Evolutionary conservation across 2,797 vertebrate species (phyloP).

Genomic region (Poeciliopsis presidionis): DNA sequence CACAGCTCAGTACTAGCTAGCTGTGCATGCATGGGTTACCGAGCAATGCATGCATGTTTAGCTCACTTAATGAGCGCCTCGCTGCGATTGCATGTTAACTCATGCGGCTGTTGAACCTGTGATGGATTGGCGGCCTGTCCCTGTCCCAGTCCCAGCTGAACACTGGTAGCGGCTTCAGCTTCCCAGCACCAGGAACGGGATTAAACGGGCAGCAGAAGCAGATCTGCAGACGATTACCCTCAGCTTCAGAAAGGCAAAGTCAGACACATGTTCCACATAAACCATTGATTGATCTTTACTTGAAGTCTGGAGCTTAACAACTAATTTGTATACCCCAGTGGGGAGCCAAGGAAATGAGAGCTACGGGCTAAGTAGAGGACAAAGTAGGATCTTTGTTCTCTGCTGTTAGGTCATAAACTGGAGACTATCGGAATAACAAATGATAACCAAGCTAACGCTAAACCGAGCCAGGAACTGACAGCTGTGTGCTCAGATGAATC

Average conservation of each 20-base stretch:
- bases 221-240: background rate
- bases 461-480: background rate
- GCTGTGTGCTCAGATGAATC: background rate
- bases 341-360: background rate
- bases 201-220: background rate
- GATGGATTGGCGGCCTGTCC: background rate
- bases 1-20: background rate
- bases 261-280: background rate
- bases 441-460: background rate
- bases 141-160: no score
- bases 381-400: background rate
- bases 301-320: background rate
- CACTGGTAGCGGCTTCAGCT: background rate
- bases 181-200: background rate
- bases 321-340: background rate
- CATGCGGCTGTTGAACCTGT: background rate
- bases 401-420: background rate
- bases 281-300: slow-evolving; percentile 2
- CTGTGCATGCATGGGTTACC: background rate
- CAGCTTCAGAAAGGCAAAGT: background rate
- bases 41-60: background rate
- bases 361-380: background rate
- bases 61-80: background rate
- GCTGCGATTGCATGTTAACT: background rate
- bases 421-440: background rate